phyloP scores from a whole-genome alignment of 1,140 invertebrate species.

The Caerostris darwini region DNA sequence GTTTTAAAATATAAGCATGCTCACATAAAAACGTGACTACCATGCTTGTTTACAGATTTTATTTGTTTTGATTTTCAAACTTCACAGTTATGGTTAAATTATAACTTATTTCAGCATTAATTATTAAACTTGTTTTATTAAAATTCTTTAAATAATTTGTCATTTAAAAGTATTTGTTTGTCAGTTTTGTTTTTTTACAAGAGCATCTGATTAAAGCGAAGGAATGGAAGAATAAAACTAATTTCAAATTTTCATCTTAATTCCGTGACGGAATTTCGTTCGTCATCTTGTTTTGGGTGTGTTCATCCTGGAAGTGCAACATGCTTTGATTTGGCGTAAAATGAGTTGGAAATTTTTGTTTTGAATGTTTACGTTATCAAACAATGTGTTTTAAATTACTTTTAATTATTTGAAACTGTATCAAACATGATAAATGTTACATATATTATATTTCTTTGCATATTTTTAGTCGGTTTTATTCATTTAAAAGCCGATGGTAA shows the following conservation, averaged over 20 bases:
- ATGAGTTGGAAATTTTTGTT: slow-evolving; percentile 32
- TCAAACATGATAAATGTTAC: slow-evolving; percentile 45
- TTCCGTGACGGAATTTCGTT: slow-evolving; percentile 53
- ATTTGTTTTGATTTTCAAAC: too few relatives aligned
- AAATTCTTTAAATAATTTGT: too few relatives aligned
- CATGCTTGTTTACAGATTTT: too few relatives aligned
- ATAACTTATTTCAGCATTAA: too few relatives aligned
- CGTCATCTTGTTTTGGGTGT: slow-evolving; percentile 75
- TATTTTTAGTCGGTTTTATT: slow-evolving; percentile 5
- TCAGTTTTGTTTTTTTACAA: too few relatives aligned
- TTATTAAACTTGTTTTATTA: too few relatives aligned
- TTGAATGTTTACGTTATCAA: slow-evolving; percentile 49
- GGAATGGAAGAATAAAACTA: background rate
- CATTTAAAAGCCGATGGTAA: slow-evolving; percentile 64
- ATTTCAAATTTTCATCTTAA: background rate
- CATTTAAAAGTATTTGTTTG: too few relatives aligned
- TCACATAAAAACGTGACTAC: too few relatives aligned
- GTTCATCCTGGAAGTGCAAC: slow-evolving; percentile 56
- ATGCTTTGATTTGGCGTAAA: slow-evolving; percentile 47
- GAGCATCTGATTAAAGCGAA: too few relatives aligned
- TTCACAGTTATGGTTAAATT: too few relatives aligned
- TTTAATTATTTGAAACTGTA: background rate
- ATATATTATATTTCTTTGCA: background rate
- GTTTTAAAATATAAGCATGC: too few relatives aligned
- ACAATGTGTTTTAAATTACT: slow-evolving; percentile 1